Conservation (phyloP, 2,797 vertebrate genomes). For the Diplodus sargus region DNA sequence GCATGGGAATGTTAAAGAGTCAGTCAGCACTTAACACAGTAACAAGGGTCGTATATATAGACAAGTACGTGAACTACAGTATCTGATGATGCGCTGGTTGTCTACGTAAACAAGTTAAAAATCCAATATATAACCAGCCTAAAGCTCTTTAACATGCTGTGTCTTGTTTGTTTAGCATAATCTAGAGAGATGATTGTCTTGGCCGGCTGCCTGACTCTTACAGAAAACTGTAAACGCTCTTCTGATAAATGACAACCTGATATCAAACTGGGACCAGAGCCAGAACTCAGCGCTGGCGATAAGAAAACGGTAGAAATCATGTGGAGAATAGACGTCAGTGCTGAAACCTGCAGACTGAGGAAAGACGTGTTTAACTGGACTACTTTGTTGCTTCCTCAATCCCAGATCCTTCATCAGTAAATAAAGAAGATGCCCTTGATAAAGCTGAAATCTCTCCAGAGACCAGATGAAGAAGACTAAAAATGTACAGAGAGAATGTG, state of each 20-base stretch:
- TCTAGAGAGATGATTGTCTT: neutral
- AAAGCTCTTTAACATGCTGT: too few relatives aligned
- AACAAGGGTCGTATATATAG: too few relatives aligned
- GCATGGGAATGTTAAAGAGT: too few relatives aligned
- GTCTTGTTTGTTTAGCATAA: too few relatives aligned
- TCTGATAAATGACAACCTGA: neutral
- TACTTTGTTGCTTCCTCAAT: slow-evolving; percentile 40
- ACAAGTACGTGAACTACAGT: too few relatives aligned
- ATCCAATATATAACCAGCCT: too few relatives aligned
- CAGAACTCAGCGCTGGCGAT: slow-evolving; percentile 3
- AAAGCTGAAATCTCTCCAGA: slow-evolving; percentile 21
- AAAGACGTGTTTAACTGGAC: slow-evolving; percentile 47
- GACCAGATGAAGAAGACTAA: slow-evolving; percentile 4
- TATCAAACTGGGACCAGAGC: slow-evolving; percentile 12
- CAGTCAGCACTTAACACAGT: too few relatives aligned
- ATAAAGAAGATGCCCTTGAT: slow-evolving; percentile 26
- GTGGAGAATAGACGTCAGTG: neutral
- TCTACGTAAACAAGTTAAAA: too few relatives aligned
- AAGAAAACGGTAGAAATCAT: neutral
- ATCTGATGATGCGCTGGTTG: too few relatives aligned
- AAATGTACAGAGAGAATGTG: slow-evolving; percentile 1
- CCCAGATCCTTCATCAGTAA: slow-evolving; percentile 37
- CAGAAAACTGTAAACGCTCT: neutral
- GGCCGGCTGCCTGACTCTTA: neutral
- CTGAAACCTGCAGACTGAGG: slow-evolving; percentile 20